These are phyloP conservation scores for Hypomecis atomaria DNA, from an alignment of 2,888 invertebrate species.

Conservation along the genomic window DNA sequence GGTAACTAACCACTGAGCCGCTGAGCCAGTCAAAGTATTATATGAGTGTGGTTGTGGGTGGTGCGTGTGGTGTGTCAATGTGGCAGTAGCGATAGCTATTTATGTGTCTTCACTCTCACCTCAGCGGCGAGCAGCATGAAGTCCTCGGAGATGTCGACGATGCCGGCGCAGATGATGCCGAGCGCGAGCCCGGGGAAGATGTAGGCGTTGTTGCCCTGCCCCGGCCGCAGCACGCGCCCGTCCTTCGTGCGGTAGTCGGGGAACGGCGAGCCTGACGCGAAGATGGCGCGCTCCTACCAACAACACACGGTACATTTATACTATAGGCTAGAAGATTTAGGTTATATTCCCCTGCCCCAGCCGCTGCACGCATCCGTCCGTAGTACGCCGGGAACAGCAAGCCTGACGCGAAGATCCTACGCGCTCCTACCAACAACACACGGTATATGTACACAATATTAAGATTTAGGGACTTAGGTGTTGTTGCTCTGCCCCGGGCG, in stretches of 20 bases:
- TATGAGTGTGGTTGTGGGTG: too few species aligned
- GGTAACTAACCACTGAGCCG: too few species aligned
- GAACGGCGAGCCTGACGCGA: conserved; percentile 99
- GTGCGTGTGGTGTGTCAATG: neutral
- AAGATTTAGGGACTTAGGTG: too few species aligned
- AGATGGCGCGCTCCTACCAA: conserved; percentile 93
- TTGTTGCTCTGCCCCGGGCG: too few species aligned
- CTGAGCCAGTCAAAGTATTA: too few species aligned
- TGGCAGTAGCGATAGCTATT: neutral
- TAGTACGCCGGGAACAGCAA: too few species aligned
- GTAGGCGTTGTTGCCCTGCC: conserved; percentile 99
- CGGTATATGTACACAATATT: neutral
- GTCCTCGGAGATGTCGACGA: conserved; percentile 95
- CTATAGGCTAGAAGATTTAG: too few species aligned
- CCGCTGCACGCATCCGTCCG: too few species aligned
- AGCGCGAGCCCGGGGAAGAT: conserved; percentile 98
- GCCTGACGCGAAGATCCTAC: conserved; percentile 58
- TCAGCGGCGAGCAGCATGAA: conserved; percentile 96
- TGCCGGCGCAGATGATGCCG: conserved; percentile 94
- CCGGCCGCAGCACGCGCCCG: conserved; percentile 93
- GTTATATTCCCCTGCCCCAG: too few species aligned
- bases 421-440: conserved; percentile 87
- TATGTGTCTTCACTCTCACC: conserved; percentile 72
- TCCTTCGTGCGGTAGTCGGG: conserved; percentile 90
- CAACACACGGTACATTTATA: neutral